A percentile compares a stretch with the other conserved stretches of the same genome.
phyloP scores from a whole-genome alignment of 1,140 invertebrate genomes.

The Cotesia chilonis region DNA sequence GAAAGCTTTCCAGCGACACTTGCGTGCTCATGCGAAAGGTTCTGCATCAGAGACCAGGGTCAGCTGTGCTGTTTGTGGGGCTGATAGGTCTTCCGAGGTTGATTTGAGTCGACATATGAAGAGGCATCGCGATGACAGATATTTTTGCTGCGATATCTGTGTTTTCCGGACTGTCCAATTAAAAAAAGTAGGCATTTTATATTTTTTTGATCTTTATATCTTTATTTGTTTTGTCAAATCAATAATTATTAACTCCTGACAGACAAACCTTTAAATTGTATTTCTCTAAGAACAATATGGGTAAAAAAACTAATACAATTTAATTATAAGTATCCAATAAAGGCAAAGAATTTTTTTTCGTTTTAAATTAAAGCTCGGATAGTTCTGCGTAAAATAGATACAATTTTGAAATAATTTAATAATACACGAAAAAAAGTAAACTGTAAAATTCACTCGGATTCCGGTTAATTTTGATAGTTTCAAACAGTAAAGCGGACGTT shows the following conservation, averaged over 20 bases:
- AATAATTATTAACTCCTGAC: neutral
- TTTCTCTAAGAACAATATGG: too few relatives aligned
- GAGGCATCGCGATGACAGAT: conserved; percentile 67
- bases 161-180: conserved; percentile 69
- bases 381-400: too few relatives aligned
- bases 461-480: too few relatives aligned
- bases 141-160: conserved; percentile 70
- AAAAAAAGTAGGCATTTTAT: conserved; percentile 63
- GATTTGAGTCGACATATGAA: conserved; percentile 68
- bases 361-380: too few relatives aligned
- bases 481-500: too few relatives aligned
- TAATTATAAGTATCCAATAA: too few relatives aligned
- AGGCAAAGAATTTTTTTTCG: too few relatives aligned
- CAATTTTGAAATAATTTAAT: too few relatives aligned
- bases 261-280: too few relatives aligned
- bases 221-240: neutral
- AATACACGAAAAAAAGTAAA: too few relatives aligned
- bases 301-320: too few relatives aligned
- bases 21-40: conserved; percentile 62
- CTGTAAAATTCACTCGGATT: too few relatives aligned
- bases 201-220: neutral
- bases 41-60: conserved; percentile 60
- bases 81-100: conserved; percentile 66
- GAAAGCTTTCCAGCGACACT: conserved; percentile 68
- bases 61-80: conserved; percentile 70